These are phyloP conservation scores for Crematogaster levior DNA, from an alignment of 2,888 invertebrate genomes.

Conservation along the genomic window DNA sequence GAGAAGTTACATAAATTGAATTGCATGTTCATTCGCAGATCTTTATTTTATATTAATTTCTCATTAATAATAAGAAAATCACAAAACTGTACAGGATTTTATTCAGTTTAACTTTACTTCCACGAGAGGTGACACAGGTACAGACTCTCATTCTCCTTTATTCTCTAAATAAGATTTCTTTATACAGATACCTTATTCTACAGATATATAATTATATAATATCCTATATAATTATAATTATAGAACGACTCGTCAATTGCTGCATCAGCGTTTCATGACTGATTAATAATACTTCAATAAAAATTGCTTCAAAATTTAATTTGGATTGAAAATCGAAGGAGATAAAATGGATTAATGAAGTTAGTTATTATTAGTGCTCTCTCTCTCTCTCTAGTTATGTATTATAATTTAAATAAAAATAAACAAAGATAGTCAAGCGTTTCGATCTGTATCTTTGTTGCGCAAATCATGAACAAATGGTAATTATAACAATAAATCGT, in stretches of 20 bases:
- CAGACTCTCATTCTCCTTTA: too few species aligned
- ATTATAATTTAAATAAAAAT: background rate
- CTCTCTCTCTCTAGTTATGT: background rate
- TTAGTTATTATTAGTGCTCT: background rate
- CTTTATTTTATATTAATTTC: background rate
- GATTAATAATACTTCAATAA: background rate
- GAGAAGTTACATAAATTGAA: conserved; percentile 4
- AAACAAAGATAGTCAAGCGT: background rate
- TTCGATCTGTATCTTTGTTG: background rate
- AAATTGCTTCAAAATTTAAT: background rate
- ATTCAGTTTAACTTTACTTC: background rate
- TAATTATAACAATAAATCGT: too few species aligned
- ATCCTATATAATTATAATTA: background rate
- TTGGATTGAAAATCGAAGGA: background rate
- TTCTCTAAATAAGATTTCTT: too few species aligned
- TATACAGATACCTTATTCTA: too few species aligned
- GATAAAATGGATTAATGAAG: background rate
- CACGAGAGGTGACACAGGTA: background rate
- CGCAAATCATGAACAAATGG: too few species aligned
- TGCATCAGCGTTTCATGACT: background rate
- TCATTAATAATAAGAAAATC: background rate
- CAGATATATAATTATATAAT: too few species aligned
- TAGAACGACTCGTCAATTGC: background rate
- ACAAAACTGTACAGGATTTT: background rate
- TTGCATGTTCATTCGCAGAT: background rate